Conservation (phyloP, 2,888 invertebrate genomes). For the Sesia apiformis region DNA sequence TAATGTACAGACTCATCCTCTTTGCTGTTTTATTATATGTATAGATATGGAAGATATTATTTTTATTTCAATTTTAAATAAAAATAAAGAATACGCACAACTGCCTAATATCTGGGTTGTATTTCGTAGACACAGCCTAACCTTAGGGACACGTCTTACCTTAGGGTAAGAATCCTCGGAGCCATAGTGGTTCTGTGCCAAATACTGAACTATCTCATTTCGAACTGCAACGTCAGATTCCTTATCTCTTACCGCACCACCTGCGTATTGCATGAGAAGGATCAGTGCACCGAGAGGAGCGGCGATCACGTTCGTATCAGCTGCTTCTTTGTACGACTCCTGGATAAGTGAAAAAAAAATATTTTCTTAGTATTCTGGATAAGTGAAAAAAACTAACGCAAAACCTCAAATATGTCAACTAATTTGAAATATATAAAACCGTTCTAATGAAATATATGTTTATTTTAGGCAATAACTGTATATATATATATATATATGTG, state of each 20-base stretch:
- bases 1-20: no score
- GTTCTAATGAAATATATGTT: no score
- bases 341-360: background rate
- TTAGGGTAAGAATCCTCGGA: background rate
- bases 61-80: no score
- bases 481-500: background rate
- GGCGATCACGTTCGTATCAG: background rate
- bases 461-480: no score
- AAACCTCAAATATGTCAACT: no score
- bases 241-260: background rate
- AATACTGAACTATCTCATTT: background rate
- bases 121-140: no score
- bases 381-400: no score
- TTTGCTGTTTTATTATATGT: no score
- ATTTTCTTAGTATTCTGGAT: background rate
- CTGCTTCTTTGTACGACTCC: background rate
- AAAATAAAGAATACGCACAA: no score
- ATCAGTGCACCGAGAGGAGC: background rate
- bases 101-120: no score
- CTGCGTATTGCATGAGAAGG: background rate
- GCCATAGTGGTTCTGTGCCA: background rate
- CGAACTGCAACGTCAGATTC: background rate
- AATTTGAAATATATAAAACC: no score
- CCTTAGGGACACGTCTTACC: background rate
- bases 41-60: no score